Base-by-base conservation (phyloP, 2,797 vertebrate species). In the Lacerta agilis region DNA sequence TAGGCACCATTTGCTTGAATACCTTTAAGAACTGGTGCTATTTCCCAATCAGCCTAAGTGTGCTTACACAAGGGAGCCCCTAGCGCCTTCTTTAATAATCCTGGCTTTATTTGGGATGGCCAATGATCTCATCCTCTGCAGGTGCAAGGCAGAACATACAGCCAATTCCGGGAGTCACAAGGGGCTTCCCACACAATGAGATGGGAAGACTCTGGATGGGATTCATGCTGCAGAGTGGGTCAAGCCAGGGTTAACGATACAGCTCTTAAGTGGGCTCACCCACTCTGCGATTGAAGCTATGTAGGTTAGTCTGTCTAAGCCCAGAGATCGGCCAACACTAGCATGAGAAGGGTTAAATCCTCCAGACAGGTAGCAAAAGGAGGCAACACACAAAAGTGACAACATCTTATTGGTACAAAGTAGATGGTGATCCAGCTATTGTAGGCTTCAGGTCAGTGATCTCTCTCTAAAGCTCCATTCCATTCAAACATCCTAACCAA, bases 271-370 rank as follows among this genome's bases (percentile, higher is more conserved):
- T 29, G 58, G 33, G 33, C 58, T 69, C 71, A 83, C n/a, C 38
- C 64, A 82, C 43, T 84, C 20, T 88, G 67, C 11, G 41, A 55
- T 33, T 45, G 20, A 36, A 72, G 36, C 66, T 84, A 88, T 88
- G 41, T 84, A 79, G 20, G 45, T 84, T 84, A 79, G 82, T 4
- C 73, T 79, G 66, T 17, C 82, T 84, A 79, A 84, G 45, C 76
- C 73, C 29, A 38, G 6, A 67, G 73, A 88, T 66, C 49, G 61
- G 55, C 79, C 38, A 71, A 18, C 72, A 64, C 29, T 18, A 71
- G 38, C 55, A 61, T 41, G 76, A 27, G 66, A 88, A 79, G 41
- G 55, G 76, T 71, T 69, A 88, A 79, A 33, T 20, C 11, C 45
- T 36, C 75, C 38, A 25, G 67, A 72, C 25, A 55, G 33, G 10